Evolutionary conservation across 2,888 invertebrate genomes (phyloP), one percentile per base, ranked within the genome.

Genomic region (Osmoderma eremita): DNA sequence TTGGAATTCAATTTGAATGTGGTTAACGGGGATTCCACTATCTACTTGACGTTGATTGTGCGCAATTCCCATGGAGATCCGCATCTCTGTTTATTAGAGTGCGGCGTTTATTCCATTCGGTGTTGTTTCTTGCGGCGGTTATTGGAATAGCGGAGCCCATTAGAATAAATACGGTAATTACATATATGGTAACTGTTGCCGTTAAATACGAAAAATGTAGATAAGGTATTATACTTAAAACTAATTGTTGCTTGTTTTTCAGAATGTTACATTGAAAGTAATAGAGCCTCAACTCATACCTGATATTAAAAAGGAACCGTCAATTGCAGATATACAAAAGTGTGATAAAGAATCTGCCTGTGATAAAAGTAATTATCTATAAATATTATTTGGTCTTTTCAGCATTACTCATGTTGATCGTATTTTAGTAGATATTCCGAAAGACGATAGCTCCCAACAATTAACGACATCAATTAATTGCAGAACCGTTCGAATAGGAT

Each of bases 401-500:
- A 8, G 15, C 22, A n/a, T n/a, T 4, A 30, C 6, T 67, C 20
- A 49, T 22, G n/a, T 65, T 67, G 15, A 54, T 42, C 20, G 30
- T 63, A 50, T 56, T 50, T 10, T 56, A 58, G 13, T 38, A 74
- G 74, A 69, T 58, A 69, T 67, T 64, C 69, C 67, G 4, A 72
- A 72, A 62, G 72, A 74, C 24, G 72, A 74, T 42, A 51, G 63
- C 2, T 24, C 41, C 30, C 62, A 38, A 48, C 45, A 62, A 17
- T 22, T 65, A 17, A 50, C 45, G 42, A 69, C 72, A 17, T 65
- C 71, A 2, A 62, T 81, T 17, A 68, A 72, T 67, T 94, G 94
- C 80, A 87, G 92, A 72, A 91, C 92, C 17, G 88, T 95, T 65
- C 86, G 95, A 71, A 90, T 96, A 78, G 95, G 96, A 41, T 92